Percentiles rank a stretch among this genome's conserved stretches.
Conservation (phyloP, 2,113 vertebrate species). For the Shinisaurus crocodilurus region DNA sequence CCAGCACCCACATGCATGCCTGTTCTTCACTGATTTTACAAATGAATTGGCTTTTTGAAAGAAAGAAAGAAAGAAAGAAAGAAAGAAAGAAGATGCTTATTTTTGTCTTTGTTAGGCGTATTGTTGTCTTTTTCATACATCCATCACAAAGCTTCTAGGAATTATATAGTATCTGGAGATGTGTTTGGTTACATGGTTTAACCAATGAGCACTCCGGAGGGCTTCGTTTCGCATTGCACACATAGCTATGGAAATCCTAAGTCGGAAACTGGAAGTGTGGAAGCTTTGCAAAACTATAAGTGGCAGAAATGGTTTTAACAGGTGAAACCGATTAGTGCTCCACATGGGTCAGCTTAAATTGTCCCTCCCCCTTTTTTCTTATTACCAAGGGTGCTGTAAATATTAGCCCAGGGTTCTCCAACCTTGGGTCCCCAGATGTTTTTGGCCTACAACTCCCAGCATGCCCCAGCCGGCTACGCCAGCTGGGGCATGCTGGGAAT, state of each 20-base stretch:
- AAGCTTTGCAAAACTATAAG: too few relatives aligned
- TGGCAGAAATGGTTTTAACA: not conserved
- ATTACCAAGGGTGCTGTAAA: not conserved
- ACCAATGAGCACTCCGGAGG: not conserved
- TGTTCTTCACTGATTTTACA: not conserved
- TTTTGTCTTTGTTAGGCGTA: not conserved
- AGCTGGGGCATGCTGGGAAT: too few relatives aligned
- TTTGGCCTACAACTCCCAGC: too few relatives aligned
- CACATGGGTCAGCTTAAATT: not conserved
- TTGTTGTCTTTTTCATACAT: not conserved
- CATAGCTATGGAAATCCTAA: not conserved
- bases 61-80: not conserved
- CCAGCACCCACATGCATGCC: too few relatives aligned
- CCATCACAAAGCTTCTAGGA: not conserved
- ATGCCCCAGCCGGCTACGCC: too few relatives aligned
- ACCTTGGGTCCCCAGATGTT: too few relatives aligned
- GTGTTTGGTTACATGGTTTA: not conserved
- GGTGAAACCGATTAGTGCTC: not conserved
- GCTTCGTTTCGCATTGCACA: not conserved
- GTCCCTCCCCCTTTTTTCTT: not conserved
- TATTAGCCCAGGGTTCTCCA: too few relatives aligned
- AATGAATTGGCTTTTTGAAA: not conserved
- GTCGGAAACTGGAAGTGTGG: not conserved
- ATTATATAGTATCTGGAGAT: not conserved
- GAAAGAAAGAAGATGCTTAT: too few relatives aligned